phyloP scores from a whole-genome alignment of 2,888 invertebrate species.

The Zaprionus lineosus region DNA sequence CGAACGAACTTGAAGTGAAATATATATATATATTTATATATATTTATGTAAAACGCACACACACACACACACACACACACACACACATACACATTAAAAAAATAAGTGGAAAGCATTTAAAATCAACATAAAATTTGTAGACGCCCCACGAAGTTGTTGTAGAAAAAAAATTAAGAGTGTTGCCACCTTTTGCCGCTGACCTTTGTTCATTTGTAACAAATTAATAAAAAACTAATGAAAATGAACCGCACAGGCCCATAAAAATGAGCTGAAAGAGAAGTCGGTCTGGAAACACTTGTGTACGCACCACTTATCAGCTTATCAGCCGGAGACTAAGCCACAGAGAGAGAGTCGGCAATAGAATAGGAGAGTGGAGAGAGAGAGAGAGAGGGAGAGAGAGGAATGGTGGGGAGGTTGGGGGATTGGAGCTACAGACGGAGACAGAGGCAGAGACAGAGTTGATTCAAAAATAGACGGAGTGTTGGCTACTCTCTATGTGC shows the following conservation, averaged over 20 bases:
- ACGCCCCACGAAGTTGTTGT: neutral
- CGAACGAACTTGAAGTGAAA: conserved; percentile 68
- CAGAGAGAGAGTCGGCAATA: neutral
- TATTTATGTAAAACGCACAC: too few relatives aligned
- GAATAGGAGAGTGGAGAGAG: neutral
- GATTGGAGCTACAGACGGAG: too few relatives aligned
- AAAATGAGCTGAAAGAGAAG: conserved; percentile 16
- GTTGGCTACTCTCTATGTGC: neutral
- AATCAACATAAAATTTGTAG: conserved; percentile 26
- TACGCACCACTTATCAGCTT: conserved; percentile 23
- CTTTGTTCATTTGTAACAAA: conserved; percentile 47
- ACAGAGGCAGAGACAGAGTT: conserved; percentile 1
- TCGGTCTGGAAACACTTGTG: conserved; percentile 9
- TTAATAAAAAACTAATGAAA: conserved; percentile 52
- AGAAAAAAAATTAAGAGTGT: conserved; percentile 11
- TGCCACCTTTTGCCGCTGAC: conserved; percentile 37
- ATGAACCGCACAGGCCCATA: conserved; percentile 16
- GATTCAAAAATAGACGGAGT: neutral
- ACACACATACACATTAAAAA: conserved; percentile 41
- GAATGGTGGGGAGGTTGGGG: too few relatives aligned
- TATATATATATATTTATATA: too few relatives aligned
- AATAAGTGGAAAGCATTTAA: conserved; percentile 4
- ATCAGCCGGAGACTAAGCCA: neutral
- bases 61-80: conserved; percentile 48
- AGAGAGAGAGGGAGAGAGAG: neutral